These are phyloP conservation scores for Mactra quadrangularis DNA, from an alignment of 1,140 invertebrate genomes.

Conservation along the genomic window DNA sequence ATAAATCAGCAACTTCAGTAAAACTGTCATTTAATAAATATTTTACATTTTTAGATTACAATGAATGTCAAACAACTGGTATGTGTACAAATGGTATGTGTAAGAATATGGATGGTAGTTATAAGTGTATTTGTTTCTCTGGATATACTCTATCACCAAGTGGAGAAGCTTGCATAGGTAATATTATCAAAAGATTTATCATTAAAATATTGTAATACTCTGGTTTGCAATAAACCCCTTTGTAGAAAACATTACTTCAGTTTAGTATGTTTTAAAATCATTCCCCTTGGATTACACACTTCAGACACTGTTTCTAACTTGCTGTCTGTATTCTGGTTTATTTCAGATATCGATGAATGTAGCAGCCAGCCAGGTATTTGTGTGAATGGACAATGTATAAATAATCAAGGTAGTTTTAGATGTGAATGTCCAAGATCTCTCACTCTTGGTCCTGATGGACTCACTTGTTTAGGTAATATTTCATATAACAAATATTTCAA, in stretches of 20 bases:
- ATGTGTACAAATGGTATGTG: constrained; percentile 84
- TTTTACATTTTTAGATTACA: constrained; percentile 90
- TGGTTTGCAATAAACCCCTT: too few relatives aligned
- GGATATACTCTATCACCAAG: constrained; percentile 84
- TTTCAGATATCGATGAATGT: constrained; percentile 87
- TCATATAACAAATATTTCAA: too few relatives aligned
- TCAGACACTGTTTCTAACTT: too few relatives aligned
- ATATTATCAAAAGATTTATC: too few relatives aligned
- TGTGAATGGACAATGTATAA: constrained; percentile 92
- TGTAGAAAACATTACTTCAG: too few relatives aligned
- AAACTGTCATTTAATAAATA: too few relatives aligned
- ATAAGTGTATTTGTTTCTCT: constrained; percentile 81
- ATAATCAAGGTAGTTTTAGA: constrained; percentile 89
- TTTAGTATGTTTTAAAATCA: too few relatives aligned
- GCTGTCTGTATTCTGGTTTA: too few relatives aligned
- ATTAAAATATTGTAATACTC: too few relatives aligned
- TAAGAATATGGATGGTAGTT: constrained; percentile 81
- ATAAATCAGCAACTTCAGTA: too few relatives aligned
- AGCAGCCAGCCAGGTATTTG: constrained; percentile 92
- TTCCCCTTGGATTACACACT: too few relatives aligned
- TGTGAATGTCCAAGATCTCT: constrained; percentile 84
- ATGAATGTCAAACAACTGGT: constrained; percentile 93
- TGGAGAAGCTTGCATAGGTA: constrained; percentile 83
- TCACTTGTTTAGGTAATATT: constrained; percentile 81
- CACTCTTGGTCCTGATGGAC: constrained; percentile 78